Evolutionary conservation across 2,888 invertebrate species (phyloP).

Genomic region (Bedellia somnulentella): DNA sequence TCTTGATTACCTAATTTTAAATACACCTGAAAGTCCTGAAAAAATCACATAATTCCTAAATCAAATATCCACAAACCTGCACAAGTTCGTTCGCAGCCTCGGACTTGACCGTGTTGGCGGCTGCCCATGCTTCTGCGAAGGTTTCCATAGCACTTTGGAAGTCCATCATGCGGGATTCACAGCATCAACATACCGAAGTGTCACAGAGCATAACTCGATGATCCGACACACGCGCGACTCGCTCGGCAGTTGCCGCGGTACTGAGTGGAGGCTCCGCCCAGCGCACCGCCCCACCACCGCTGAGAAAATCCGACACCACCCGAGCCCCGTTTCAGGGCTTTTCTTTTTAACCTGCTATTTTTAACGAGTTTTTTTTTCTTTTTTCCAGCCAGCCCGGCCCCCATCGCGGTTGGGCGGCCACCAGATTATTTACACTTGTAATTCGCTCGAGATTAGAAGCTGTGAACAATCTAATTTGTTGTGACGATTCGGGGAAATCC

Average conservation of each 20-base stretch:
- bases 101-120: constrained; percentile 73
- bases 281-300: constrained; percentile 28
- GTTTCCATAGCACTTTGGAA: constrained; percentile 99
- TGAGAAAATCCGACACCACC: constrained; percentile 56
- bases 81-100: constrained; percentile 62
- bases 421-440: constrained; percentile 60
- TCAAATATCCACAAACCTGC: constrained; percentile 72
- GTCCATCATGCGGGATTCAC: constrained; percentile 73
- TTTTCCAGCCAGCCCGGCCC: constrained; percentile 40
- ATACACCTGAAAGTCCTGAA: no score
- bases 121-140: constrained; percentile 96
- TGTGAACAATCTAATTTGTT: constrained; percentile 33
- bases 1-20: no score
- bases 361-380: constrained; percentile 54
- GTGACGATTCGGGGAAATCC: no score
- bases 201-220: constrained; percentile 22
- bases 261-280: constrained; percentile 54
- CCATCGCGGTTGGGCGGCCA: constrained; percentile 54
- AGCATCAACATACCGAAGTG: constrained; percentile 54
- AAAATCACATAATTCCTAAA: no score
- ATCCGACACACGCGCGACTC: constrained; percentile 38
- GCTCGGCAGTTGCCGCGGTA: constrained; percentile 67
- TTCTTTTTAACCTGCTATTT: constrained; percentile 59
- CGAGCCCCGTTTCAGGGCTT: constrained; percentile 60
- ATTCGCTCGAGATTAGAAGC: constrained; percentile 42